Percentiles rank a stretch among this genome's conserved stretches.
Conservation (phyloP, 2,113 vertebrate species). For the Oreamnos americanus region DNA sequence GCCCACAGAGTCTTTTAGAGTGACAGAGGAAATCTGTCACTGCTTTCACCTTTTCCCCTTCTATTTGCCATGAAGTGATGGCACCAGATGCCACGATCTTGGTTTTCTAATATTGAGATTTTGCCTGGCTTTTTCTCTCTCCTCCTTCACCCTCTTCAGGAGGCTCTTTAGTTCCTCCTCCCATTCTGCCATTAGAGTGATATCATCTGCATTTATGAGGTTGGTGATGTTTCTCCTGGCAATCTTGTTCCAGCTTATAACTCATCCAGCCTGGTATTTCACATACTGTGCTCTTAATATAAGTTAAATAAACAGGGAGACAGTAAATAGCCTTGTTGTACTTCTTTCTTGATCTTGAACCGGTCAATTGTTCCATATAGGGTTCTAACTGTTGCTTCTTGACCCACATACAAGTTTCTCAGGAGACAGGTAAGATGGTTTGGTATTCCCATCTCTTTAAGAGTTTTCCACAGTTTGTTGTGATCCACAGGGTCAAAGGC, state of each 20-base stretch:
- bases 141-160: not conserved
- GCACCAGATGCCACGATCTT: not conserved
- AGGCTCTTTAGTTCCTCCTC: not conserved
- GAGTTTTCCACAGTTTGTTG: not conserved
- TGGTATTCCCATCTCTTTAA: not conserved
- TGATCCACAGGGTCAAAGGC: not conserved
- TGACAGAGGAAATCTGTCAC: not conserved
- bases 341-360: not conserved
- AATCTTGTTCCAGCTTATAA: not conserved
- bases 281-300: not conserved
- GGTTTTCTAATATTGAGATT: not conserved
- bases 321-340: not conserved
- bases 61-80: not conserved
- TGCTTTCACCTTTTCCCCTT: not conserved
- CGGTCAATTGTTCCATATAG: not conserved
- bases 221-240: not conserved
- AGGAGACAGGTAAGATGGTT: not conserved
- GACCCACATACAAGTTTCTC: not conserved
- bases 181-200: not conserved
- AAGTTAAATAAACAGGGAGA: not conserved
- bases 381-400: not conserved
- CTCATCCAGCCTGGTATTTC: not conserved
- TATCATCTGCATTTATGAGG: not conserved
- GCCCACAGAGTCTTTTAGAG: not conserved
- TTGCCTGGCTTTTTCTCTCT: not conserved